Conservation (phyloP, 2,797 vertebrate genomes). For the Malurus leucopterus region DNA sequence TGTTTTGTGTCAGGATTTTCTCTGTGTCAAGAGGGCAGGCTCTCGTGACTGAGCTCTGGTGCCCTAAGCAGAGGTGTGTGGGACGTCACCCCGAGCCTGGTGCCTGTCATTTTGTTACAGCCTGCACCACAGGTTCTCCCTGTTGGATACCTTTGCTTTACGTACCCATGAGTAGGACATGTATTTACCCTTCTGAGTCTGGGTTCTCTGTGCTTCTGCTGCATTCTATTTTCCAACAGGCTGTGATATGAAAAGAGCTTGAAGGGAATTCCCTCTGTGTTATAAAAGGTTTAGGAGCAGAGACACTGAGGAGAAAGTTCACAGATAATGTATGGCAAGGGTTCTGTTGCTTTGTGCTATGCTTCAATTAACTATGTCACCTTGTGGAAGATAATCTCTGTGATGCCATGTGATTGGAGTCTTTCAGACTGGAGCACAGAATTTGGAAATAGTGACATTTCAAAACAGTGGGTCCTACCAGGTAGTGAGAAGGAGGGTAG, state of each 20-base stretch:
- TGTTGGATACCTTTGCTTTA: neutral
- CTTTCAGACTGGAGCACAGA: neutral
- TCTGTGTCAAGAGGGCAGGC: neutral
- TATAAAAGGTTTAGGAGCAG: neutral
- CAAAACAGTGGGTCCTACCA: neutral
- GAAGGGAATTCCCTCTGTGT: neutral
- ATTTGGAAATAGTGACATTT: neutral
- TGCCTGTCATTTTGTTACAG: neutral
- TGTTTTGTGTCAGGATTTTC: neutral
- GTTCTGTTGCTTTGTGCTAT: neutral
- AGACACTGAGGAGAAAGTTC: neutral
- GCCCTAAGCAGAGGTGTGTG: neutral
- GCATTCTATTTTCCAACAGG: neutral
- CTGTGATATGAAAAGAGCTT: neutral
- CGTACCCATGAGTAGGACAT: accelerated
- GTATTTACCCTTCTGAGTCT: neutral
- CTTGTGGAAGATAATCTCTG: neutral
- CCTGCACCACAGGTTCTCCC: neutral
- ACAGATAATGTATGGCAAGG: neutral
- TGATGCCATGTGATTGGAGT: neutral
- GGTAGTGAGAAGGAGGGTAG: neutral
- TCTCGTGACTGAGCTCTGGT: neutral
- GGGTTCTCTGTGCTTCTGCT: neutral
- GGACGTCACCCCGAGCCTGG: neutral
- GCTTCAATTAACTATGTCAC: neutral